These are phyloP conservation scores for Athetis lepigone DNA, from an alignment of 2,888 invertebrate species.

Conservation along the genomic window DNA sequence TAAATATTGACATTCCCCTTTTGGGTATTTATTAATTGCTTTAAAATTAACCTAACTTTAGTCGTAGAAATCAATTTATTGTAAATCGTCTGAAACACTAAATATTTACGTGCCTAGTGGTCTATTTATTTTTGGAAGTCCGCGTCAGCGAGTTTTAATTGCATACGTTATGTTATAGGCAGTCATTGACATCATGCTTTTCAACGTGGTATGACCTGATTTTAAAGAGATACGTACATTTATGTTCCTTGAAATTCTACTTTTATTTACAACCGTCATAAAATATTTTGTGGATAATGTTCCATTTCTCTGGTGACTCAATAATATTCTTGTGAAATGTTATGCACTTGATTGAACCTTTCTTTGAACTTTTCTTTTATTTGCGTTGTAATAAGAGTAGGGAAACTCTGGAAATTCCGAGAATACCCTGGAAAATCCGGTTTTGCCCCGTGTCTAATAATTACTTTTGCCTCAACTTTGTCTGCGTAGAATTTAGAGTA, in stretches of 20 bases:
- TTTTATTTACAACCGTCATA: conserved; percentile 16
- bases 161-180: not conserved
- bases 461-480: no score
- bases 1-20: not conserved
- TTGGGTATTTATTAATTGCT: not conserved
- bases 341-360: not conserved
- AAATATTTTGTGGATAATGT: conserved; percentile 15
- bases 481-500: no score
- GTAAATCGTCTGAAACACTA: conserved; percentile 5
- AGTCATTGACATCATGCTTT: conserved; percentile 20
- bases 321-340: not conserved
- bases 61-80: no score
- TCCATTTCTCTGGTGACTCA: conserved; percentile 35
- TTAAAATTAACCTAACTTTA: no score
- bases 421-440: no score
- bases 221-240: conserved; percentile 14
- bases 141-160: conserved; percentile 9
- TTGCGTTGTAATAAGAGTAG: no score
- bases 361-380: conserved; percentile 11
- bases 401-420: no score
- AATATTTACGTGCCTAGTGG: conserved; percentile 11
- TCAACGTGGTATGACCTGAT: conserved; percentile 43
- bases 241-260: conserved; percentile 30
- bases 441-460: no score
- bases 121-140: conserved; percentile 15